Base-by-base conservation (phyloP, 2,113 vertebrate genomes). In the Orthonyx spaldingii region DNA sequence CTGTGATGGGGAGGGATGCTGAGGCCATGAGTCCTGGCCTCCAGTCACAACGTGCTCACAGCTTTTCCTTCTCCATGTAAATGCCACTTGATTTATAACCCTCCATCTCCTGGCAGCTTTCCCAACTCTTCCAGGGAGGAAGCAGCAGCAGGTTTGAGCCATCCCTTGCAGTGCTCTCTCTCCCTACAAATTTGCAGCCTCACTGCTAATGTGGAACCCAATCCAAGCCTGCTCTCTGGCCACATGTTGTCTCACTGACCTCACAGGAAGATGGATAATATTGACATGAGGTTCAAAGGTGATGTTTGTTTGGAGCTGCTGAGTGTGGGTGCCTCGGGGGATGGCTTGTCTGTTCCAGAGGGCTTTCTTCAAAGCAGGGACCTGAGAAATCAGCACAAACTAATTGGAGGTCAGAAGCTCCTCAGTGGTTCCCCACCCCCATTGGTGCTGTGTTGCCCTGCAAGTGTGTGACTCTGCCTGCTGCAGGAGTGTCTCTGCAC, bases 221-320 rank as follows among this genome's bases (percentile, higher is more conserved):
- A 30, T 37, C 60, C 68, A 46, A 16, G 52, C 32, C 42, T 60
- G 79, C 82, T 86, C 55, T 77, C 82, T 52, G 42, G 80, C 56
- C 88, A 78, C 90, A 42, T 64, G 53, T 93, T 95, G 80, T 90
- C 49, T 96, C 57, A 83, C 60, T 91, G 90, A 96, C 92, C 92
- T 88, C 9, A 7, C 82, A 70, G 87, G 41, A 90, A 30, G 79
- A 30, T 10, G 57, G 65, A 86, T 71, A 68, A 60, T 93, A 41
- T 84, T 19, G 49, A 93, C 80, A 11, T 11, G 46, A 42, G 74
- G 94, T 90, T 92, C 96, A 97, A 95, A 96, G 96, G 92, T 96
- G 93, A 41, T 92, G 33, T 97, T 96, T 97, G 57, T 71, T 71
- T 53, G 49, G 72, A 93, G 57, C 76, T 4, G 13, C 19, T 0